A percentile compares a stretch with the other conserved stretches of the same genome.
These are phyloP conservation scores for Galerucella pusilla DNA, from an alignment of 2,888 invertebrate genomes.

Conservation along the genomic window DNA sequence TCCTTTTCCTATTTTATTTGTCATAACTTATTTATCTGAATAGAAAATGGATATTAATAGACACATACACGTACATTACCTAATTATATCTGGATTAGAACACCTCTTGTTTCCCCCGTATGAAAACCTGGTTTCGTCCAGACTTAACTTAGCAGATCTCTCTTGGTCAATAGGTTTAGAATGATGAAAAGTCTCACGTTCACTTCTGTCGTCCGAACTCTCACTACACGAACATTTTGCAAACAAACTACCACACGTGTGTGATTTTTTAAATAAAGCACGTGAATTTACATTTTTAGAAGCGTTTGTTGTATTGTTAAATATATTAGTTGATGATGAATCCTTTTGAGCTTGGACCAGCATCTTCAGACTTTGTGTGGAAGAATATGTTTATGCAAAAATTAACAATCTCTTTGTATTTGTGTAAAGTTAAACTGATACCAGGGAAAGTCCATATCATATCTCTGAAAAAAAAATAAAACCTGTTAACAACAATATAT, in stretches of 20 bases:
- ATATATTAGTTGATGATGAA: slow-evolving; percentile 45
- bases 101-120: neutral
- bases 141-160: slow-evolving; percentile 13
- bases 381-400: neutral
- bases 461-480: neutral
- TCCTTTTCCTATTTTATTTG: too few relatives aligned
- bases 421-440: neutral
- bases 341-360: slow-evolving; percentile 56
- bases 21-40: too few relatives aligned
- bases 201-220: slow-evolving; percentile 41
- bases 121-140: slow-evolving; percentile 22
- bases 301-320: slow-evolving; percentile 21
- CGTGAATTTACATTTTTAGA: slow-evolving; percentile 39
- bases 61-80: slow-evolving; percentile 7
- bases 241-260: slow-evolving; percentile 65
- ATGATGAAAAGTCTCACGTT: slow-evolving; percentile 3
- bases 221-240: slow-evolving; percentile 63
- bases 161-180: slow-evolving; percentile 17
- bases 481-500: too few relatives aligned
- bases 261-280: slow-evolving; percentile 58
- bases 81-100: slow-evolving; percentile 26
- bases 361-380: slow-evolving; percentile 42
- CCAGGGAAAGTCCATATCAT: slow-evolving; percentile 10
- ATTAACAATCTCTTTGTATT: neutral
- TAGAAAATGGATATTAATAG: neutral